Percentiles rank a stretch among this genome's conserved stretches.
phyloP scores from a whole-genome alignment of 2,113 vertebrate species.

The Dasyurus viverrinus region DNA sequence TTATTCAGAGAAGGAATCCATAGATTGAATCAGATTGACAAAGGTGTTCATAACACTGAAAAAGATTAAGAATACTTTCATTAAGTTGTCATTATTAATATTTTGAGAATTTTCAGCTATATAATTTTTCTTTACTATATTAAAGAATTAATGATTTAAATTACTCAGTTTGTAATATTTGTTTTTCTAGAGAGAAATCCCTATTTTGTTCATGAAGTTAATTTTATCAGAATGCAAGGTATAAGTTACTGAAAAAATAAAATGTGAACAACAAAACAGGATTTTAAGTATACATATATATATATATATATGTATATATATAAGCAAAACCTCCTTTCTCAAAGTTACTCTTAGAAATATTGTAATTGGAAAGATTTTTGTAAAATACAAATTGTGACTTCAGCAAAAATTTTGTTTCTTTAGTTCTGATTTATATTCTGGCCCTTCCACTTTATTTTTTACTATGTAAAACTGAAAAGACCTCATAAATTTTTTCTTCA shows the following conservation, averaged over 20 bases:
- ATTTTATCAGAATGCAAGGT: not conserved
- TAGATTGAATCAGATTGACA: not conserved
- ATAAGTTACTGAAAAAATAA: not conserved
- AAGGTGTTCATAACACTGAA: not conserved
- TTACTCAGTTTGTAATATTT: no score
- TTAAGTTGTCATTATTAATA: not conserved
- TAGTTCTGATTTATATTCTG: not conserved
- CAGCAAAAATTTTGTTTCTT: not conserved
- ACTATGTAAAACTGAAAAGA: not conserved
- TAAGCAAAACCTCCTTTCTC: not conserved
- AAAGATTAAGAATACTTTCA: not conserved
- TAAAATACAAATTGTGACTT: not conserved
- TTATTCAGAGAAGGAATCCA: not conserved
- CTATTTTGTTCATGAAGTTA: not conserved
- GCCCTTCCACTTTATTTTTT: not conserved
- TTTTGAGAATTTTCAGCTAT: not conserved
- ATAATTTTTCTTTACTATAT: fast-evolving
- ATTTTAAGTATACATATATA: no score
- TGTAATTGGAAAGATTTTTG: not conserved
- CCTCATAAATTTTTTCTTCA: conserved; percentile 4
- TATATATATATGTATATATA: no score
- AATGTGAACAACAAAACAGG: not conserved
- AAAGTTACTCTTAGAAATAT: not conserved
- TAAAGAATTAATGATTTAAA: not conserved
- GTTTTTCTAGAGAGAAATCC: not conserved